Conservation (phyloP, 1,140 invertebrate genomes). For the Drosophila kanapiae region DNA sequence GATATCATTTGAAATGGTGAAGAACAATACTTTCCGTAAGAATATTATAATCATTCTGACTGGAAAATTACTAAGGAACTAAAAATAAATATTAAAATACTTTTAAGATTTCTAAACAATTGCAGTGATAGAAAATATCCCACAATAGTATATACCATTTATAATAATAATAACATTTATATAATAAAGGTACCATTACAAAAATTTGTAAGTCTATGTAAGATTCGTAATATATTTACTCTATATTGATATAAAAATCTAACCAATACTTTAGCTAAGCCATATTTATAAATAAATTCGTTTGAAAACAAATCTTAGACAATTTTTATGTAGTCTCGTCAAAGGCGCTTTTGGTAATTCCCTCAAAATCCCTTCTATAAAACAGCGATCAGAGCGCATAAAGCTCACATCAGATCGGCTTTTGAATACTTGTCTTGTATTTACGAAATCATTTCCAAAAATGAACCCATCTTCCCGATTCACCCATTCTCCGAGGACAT, state of each 20-base stretch:
- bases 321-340: background rate
- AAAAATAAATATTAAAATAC: background rate
- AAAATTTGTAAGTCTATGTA: too few species aligned
- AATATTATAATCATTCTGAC: background rate
- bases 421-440: slow-evolving; percentile 18
- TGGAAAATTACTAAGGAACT: background rate
- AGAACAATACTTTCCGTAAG: too few species aligned
- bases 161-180: too few species aligned
- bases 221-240: background rate
- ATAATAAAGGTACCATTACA: too few species aligned
- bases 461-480: background rate
- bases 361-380: slow-evolving; percentile 14
- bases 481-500: slow-evolving; percentile 22
- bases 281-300: background rate
- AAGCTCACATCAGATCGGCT: slow-evolving; percentile 13
- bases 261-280: background rate
- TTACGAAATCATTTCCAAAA: slow-evolving; percentile 39
- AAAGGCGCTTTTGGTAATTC: slow-evolving; percentile 5
- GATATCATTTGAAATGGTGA: background rate
- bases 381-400: slow-evolving; percentile 4
- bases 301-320: background rate
- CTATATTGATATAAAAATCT: background rate
- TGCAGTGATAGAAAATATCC: background rate
- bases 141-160: too few species aligned
- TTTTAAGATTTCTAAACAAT: too few species aligned